Conservation (phyloP, 2,888 invertebrate species). For the Philopedon plagiatum region DNA sequence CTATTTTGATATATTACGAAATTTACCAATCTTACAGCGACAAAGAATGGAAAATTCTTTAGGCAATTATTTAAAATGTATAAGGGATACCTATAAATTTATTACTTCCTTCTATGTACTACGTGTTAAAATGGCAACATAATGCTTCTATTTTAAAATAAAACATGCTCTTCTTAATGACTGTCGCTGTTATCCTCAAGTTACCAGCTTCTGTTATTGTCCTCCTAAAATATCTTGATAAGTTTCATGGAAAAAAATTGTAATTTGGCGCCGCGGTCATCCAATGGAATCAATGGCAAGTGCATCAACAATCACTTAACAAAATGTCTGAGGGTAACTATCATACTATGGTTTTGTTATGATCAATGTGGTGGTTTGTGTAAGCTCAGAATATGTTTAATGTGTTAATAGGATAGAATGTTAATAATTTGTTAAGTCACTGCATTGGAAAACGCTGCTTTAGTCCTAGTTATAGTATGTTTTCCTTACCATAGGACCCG, state of each 20-base stretch:
- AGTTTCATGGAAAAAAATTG: constrained; percentile 40
- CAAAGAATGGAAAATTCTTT: too few species aligned
- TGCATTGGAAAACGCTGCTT: constrained; percentile 59
- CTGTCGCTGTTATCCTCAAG: constrained; percentile 6
- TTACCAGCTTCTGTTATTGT: constrained; percentile 62
- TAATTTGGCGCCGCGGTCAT: constrained; percentile 55
- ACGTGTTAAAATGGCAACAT: constrained; percentile 12
- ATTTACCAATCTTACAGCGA: too few species aligned
- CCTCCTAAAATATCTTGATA: constrained; percentile 60
- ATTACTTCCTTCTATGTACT: constrained; percentile 12
- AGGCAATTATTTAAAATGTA: neutral
- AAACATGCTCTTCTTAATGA: constrained; percentile 17
- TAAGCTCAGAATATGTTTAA: constrained; percentile 48
- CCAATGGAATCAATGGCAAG: constrained; percentile 55
- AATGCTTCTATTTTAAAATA: constrained; percentile 10
- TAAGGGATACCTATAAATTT: neutral
- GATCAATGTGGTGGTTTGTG: constrained; percentile 43
- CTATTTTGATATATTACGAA: too few species aligned
- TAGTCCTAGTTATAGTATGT: constrained; percentile 59
- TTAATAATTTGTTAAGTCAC: constrained; percentile 64
- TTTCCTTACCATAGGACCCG: constrained; percentile 84
- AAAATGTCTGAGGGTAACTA: constrained; percentile 41
- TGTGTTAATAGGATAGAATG: constrained; percentile 33
- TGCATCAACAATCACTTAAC: constrained; percentile 56
- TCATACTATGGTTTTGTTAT: neutral